These are phyloP conservation scores for Pseudorectes ferrugineus DNA, from an alignment of 2,113 vertebrate genomes.

Conservation along the genomic window DNA sequence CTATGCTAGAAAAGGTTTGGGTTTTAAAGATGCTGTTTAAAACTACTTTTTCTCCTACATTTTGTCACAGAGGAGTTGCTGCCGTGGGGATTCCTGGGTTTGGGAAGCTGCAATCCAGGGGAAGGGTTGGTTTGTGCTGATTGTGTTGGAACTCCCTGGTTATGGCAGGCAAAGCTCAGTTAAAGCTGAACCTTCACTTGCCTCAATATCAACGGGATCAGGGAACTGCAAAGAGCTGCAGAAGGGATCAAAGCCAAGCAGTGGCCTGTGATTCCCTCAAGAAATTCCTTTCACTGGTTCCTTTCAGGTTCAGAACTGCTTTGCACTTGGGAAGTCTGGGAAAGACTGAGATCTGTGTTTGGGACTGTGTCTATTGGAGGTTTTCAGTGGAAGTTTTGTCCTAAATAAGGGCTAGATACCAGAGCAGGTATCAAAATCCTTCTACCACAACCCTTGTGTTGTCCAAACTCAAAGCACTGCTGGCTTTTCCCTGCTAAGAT, in stretches of 20 bases:
- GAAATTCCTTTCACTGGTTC: neutral
- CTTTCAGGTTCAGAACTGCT: neutral
- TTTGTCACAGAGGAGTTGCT: constrained; percentile 25
- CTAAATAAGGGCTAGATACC: neutral
- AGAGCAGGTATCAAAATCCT: neutral
- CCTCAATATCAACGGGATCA: neutral
- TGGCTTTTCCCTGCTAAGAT: neutral
- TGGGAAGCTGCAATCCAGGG: constrained; percentile 64
- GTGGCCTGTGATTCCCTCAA: neutral
- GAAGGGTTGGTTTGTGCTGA: constrained; percentile 71
- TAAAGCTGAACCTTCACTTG: constrained; percentile 56
- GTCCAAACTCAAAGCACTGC: neutral
- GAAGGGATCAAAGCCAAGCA: neutral
- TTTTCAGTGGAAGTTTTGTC: neutral
- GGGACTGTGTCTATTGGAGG: neutral
- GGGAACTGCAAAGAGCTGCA: constrained; percentile 18
- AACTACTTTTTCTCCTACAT: constrained; percentile 14
- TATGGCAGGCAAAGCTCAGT: constrained; percentile 63
- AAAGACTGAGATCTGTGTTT: neutral
- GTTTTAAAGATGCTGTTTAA: neutral
- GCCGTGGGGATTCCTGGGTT: constrained; percentile 54
- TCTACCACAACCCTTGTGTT: rapidly evolving
- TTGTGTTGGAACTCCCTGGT: constrained; percentile 59
- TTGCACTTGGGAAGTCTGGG: neutral
- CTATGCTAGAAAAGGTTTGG: neutral